Evolutionary conservation across 2,888 invertebrate species (phyloP).

Genomic region (Trissolcus brochymenae): DNA sequence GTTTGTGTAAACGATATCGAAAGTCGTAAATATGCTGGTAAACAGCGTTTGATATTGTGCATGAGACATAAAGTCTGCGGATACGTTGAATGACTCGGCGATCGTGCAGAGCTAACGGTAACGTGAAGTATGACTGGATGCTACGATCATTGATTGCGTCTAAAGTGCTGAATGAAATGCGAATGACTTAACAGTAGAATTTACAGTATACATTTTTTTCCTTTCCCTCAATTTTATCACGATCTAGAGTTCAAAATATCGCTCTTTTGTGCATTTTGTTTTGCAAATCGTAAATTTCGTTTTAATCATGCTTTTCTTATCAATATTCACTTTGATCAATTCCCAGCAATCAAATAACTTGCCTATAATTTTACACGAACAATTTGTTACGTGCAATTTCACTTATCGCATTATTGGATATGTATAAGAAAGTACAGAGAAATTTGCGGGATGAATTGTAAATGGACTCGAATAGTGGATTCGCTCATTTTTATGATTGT

Average conservation of each 20-base stretch:
- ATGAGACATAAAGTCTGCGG: conserved; percentile 38
- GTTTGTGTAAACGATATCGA: conserved; percentile 23
- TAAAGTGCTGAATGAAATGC: conserved; percentile 58
- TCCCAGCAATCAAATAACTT: conserved; percentile 4
- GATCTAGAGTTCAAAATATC: conserved; percentile 14
- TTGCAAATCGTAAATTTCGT: conserved; percentile 8
- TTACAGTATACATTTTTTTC: conserved; percentile 29
- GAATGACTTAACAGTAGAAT: conserved; percentile 52
- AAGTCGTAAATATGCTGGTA: conserved; percentile 32
- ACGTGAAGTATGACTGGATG: conserved; percentile 62
- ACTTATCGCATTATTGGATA: neutral
- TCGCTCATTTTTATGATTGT: neutral
- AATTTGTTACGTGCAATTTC: too few relatives aligned
- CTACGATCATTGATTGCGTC: conserved; percentile 61
- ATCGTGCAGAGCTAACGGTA: conserved; percentile 63
- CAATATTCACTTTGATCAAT: conserved; percentile 10
- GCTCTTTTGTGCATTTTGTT: conserved; percentile 20
- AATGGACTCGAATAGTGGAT: neutral
- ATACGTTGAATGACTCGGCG: conserved; percentile 56
- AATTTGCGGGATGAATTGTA: neutral
- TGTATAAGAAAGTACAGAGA: neutral
- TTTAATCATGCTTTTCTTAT: conserved; percentile 12
- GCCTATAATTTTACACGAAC: neutral
- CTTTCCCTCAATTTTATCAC: conserved; percentile 13
- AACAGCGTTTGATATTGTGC: conserved; percentile 32